Conservation (phyloP, 2,888 invertebrate species). For the Pristionchus fissidentatus region DNA sequence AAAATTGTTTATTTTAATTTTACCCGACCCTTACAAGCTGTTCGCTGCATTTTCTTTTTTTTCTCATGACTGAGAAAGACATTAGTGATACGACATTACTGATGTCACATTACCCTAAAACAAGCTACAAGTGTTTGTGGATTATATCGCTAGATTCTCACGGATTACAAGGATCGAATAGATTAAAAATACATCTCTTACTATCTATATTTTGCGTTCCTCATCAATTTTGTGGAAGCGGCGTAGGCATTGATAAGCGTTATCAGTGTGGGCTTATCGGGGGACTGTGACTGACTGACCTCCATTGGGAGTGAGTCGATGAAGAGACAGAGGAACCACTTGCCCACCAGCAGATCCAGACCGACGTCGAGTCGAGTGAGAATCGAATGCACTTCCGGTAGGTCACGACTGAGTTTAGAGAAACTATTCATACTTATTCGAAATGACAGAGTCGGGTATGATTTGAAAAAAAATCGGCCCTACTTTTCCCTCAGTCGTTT, state of each 20-base stretch:
- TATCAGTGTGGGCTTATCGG: too few relatives aligned
- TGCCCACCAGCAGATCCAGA: constrained; percentile 60
- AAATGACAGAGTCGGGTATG: not conserved
- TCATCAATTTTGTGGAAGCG: too few relatives aligned
- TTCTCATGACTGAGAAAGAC: too few relatives aligned
- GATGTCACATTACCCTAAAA: too few relatives aligned
- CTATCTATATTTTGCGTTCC: too few relatives aligned
- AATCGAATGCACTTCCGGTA: constrained; percentile 39
- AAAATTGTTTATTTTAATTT: constrained; percentile 45
- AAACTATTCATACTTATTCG: too few relatives aligned
- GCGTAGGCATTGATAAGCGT: too few relatives aligned
- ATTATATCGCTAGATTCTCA: too few relatives aligned
- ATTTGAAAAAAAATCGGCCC: not conserved
- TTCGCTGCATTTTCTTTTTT: not conserved
- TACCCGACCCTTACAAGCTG: not conserved
- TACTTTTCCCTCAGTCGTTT: not conserved
- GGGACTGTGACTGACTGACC: constrained; percentile 47
- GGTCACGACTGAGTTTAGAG: constrained; percentile 2
- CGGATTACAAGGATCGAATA: too few relatives aligned
- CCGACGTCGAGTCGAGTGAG: constrained; percentile 58
- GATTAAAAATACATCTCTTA: not conserved
- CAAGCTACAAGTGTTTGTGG: too few relatives aligned
- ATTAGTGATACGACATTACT: too few relatives aligned
- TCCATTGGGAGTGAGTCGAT: constrained; percentile 65
- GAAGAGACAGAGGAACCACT: constrained; percentile 65